A percentile compares a stretch with the other conserved stretches of the same genome.
phyloP scores from a whole-genome alignment of 2,113 vertebrate species.

The Ploceus nigricollis region DNA sequence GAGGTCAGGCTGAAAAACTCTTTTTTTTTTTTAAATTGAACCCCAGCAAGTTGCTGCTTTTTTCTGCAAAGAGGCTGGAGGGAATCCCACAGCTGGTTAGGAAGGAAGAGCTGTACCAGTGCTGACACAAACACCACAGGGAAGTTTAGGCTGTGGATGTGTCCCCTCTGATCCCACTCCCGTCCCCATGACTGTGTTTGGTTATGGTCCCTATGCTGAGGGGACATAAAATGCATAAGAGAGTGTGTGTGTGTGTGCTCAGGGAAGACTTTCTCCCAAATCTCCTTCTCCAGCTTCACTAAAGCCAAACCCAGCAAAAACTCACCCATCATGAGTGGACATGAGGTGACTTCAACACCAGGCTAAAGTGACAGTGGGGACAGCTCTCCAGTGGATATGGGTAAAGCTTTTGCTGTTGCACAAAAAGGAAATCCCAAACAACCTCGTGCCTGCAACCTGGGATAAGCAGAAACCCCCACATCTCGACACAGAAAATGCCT shows the following conservation, averaged over 20 bases:
- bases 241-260: not conserved
- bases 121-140: not conserved
- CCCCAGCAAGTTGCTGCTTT: not conserved
- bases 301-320: not conserved
- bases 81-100: not conserved
- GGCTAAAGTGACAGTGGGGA: not conserved
- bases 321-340: not conserved
- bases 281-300: not conserved
- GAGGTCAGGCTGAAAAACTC: not conserved
- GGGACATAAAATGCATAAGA: not conserved
- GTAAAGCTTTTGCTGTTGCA: conserved; percentile 1
- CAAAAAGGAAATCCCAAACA: not conserved
- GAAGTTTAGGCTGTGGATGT: not conserved
- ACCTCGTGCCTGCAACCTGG: not conserved
- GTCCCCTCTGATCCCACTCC: not conserved
- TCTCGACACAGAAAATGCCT: not conserved
- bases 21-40: not conserved
- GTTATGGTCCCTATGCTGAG: not conserved
- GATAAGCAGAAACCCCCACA: not conserved
- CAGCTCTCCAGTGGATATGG: not conserved
- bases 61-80: not conserved
- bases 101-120: not conserved
- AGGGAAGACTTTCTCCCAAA: not conserved
- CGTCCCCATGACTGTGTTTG: not conserved
- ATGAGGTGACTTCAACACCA: not conserved